Conservation (phyloP, 1,140 invertebrate genomes). For the Penaeus japonicus region DNA sequence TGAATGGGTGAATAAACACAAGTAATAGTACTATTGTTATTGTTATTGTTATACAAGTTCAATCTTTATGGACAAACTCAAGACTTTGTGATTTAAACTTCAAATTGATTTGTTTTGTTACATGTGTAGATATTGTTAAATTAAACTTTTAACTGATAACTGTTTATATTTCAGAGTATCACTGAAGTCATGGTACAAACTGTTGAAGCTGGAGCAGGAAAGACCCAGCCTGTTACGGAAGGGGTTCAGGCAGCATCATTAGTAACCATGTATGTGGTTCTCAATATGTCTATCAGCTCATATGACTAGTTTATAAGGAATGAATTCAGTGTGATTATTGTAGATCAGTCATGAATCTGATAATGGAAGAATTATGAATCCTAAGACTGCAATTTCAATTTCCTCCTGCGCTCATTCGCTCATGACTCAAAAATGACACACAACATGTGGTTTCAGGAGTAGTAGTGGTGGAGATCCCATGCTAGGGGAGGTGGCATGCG, state of each 20-base stretch:
- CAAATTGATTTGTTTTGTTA: no score
- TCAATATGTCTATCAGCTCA: background rate
- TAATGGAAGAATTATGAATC: no score
- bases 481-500: constrained; percentile 75
- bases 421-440: no score
- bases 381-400: no score
- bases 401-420: no score
- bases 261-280: constrained; percentile 38
- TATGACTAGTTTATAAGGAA: background rate
- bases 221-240: constrained; percentile 32
- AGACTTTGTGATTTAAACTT: no score
- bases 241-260: constrained; percentile 39
- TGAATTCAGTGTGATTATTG: background rate
- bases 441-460: constrained; percentile 28
- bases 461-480: constrained; percentile 61
- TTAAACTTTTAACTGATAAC: constrained; percentile 4
- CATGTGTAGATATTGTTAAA: no score
- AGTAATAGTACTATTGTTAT: no score
- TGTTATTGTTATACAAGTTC: no score
- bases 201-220: constrained; percentile 34
- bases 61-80: no score
- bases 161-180: constrained; percentile 31
- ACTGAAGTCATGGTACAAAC: constrained; percentile 43
- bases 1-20: no score
- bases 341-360: background rate